Conservation (phyloP, 2,113 vertebrate species). For the Callocephalon fimbriatum region DNA sequence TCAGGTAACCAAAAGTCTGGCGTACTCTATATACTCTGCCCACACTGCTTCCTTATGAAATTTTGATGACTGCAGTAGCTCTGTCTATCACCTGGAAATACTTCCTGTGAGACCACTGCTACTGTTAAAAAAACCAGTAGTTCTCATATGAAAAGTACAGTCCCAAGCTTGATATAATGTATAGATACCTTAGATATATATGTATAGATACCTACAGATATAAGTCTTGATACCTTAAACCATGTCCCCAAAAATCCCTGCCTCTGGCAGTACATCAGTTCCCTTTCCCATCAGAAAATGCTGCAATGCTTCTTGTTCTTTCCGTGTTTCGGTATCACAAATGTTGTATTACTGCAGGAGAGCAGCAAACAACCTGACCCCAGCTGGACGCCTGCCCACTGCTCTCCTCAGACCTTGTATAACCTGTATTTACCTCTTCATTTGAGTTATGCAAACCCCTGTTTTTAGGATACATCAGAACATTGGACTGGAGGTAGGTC, state of each 20-base stretch:
- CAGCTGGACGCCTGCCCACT: background rate
- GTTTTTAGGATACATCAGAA: background rate
- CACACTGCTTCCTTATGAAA: background rate
- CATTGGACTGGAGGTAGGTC: background rate
- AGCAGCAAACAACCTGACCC: background rate
- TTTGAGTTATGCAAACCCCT: background rate
- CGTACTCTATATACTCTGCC: background rate
- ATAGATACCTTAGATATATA: background rate
- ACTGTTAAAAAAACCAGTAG: background rate
- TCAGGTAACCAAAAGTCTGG: background rate
- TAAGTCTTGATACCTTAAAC: background rate
- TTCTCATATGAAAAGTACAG: background rate
- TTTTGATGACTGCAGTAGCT: conserved; percentile 30
- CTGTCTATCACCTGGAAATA: background rate
- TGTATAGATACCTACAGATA: background rate
- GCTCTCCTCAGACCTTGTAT: background rate
- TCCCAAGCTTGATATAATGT: background rate
- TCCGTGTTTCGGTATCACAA: background rate
- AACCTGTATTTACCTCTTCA: background rate
- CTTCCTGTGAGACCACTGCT: background rate
- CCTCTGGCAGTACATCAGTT: background rate
- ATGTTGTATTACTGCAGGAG: background rate
- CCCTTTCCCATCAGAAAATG: background rate
- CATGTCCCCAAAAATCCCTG: background rate
- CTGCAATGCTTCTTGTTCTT: background rate